A percentile compares a stretch with the other conserved stretches of the same genome.
phyloP scores from a whole-genome alignment of 2,888 invertebrate genomes.

The Cantharis rustica region DNA sequence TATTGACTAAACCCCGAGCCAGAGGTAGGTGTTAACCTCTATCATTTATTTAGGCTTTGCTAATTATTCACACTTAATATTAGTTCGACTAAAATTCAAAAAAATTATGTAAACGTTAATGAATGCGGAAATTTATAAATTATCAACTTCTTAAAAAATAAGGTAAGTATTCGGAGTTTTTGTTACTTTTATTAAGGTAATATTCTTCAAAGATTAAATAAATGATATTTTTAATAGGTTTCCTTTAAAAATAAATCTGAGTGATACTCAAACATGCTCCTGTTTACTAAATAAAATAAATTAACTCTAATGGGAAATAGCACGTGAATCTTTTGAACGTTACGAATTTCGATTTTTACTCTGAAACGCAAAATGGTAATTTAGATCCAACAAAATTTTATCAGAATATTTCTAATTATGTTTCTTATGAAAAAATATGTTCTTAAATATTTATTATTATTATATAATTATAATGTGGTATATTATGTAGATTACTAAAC shows the following conservation, averaged over 20 bases:
- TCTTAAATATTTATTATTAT: background rate
- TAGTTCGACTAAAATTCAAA: background rate
- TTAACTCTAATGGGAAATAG: background rate
- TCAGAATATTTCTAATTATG: background rate
- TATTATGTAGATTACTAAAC: too few relatives aligned
- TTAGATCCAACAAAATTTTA: background rate
- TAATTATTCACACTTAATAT: too few relatives aligned
- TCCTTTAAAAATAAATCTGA: background rate
- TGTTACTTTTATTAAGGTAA: background rate
- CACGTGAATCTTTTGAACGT: background rate
- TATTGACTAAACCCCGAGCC: slow-evolving; percentile 85
- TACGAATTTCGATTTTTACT: background rate
- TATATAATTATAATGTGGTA: too few relatives aligned
- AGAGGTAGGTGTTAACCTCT: slow-evolving; percentile 71
- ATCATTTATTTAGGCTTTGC: background rate
- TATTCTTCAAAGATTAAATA: background rate
- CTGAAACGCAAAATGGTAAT: background rate
- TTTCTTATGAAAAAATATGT: background rate
- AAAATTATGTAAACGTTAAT: background rate
- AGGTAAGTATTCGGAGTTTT: background rate
- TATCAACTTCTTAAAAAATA: background rate
- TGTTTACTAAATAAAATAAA: background rate
- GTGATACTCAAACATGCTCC: background rate
- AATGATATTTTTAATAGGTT: background rate
- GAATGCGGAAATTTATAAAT: too few relatives aligned